Evolutionary conservation across 92 coral and sea anemone species (phyloP), one percentile per base, ranked within the genome.

Genomic region (Heliopora coerulea): DNA sequence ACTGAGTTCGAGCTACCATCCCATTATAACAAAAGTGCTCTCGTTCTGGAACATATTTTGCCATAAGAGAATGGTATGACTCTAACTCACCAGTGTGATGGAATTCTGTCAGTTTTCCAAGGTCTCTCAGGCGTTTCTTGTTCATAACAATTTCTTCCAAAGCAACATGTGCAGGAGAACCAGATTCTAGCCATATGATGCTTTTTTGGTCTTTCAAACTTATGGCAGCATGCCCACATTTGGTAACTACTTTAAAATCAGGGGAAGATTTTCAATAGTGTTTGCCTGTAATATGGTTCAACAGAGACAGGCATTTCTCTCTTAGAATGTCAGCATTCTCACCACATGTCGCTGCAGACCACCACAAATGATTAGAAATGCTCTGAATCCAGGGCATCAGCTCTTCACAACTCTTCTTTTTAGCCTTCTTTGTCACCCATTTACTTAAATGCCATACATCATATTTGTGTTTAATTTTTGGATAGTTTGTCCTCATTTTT

Each of bases 391-490:
- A 84, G 24, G 79, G 74, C 2, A 21, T 2, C 52, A 84, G 41
- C 5, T 79, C 85, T 58, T 80, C 60, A 32, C 78, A 73, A 7
- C 66, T 39, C 49, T 74, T 80, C 15, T 62, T 31, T 65, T 84
- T 79, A 2, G 88, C 78, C 54, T 74, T 84, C 9, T 84, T 80
- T 11, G 82, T 84, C n/a, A n/a, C n/a, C n/a, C n/a, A n/a, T n/a
- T n/a, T n/a, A n/a, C n/a, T n/a, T n/a, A n/a, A n/a, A n/a, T 86
- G 84, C 90, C 87, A 86, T 3, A 83, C 84, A 60, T 86, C 87
- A 74, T 73, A 86, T 64, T 83, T 82, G 62, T 86, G 87, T 20
- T 58, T 79, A 32, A 65, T 79, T 15, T 72, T 40, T 1, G 34
- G 3, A 56, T 82, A 49, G 20, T 70, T 79, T 30, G 80, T 81